Conservation (phyloP, 2,888 invertebrate species). For the Sisyra nigra region DNA sequence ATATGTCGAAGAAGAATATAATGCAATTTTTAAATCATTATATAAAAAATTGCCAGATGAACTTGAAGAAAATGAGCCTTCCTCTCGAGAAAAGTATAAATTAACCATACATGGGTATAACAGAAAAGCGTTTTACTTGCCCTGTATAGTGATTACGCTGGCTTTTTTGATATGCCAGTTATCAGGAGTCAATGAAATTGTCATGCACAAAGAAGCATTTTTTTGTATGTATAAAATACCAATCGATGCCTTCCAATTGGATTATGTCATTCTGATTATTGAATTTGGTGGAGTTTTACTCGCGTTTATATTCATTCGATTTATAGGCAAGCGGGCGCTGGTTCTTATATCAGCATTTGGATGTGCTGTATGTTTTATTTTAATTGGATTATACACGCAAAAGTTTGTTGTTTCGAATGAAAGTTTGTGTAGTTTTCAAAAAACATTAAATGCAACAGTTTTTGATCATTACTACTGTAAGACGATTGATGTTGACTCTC, state of each 20-base stretch:
- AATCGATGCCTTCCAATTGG: conserved; percentile 59
- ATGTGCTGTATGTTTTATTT: conserved; percentile 45
- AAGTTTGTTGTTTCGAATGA: conserved; percentile 10
- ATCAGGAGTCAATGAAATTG: conserved; percentile 56
- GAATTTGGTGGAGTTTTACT: conserved; percentile 49
- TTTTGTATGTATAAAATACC: conserved; percentile 55
- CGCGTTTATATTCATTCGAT: conserved; percentile 51
- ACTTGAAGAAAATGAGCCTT: conserved; percentile 11
- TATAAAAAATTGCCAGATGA: conserved; percentile 12
- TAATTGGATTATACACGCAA: conserved; percentile 38
- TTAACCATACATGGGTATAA: too few relatives aligned
- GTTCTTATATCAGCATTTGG: conserved; percentile 49
- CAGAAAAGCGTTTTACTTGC: conserved; percentile 42
- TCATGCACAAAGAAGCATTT: conserved; percentile 58
- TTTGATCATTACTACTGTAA: neutral
- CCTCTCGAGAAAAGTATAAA: conserved; percentile 14
- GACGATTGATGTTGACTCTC: neutral
- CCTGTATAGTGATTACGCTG: conserved; percentile 46
- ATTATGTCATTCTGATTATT: conserved; percentile 50
- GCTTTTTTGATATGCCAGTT: conserved; percentile 62
- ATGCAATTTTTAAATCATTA: conserved; percentile 24
- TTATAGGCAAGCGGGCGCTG: conserved; percentile 53
- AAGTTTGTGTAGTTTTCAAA: too few relatives aligned
- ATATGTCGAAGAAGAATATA: conserved; percentile 41
- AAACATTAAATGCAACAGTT: too few relatives aligned